A percentile compares a stretch with the other conserved stretches of the same genome.
Conservation (phyloP, 1,140 invertebrate species). For the Hylaeus volcanicus region DNA sequence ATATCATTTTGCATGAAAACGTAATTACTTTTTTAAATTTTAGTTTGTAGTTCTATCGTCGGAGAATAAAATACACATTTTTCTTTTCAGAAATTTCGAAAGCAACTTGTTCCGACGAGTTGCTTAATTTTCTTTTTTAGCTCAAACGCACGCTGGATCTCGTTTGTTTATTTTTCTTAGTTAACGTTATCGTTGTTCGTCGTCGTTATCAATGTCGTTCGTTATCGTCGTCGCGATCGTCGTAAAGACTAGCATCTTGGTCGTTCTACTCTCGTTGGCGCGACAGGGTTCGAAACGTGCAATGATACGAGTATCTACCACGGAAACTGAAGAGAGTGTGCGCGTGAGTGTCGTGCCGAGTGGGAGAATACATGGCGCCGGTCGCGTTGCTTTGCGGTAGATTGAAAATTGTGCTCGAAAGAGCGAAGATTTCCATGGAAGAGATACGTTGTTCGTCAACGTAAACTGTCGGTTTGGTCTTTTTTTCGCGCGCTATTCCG, state of each 20-base stretch:
- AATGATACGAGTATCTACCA: not conserved
- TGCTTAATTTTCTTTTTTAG: constrained; percentile 31
- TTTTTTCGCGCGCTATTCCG: not conserved
- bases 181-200: not conserved
- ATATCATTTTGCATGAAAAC: constrained; percentile 71
- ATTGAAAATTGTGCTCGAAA: not conserved
- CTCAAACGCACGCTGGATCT: not conserved
- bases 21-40: constrained; percentile 72
- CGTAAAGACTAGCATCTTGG: not conserved
- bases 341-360: constrained; percentile 41
- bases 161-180: not conserved
- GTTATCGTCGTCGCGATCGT: not conserved
- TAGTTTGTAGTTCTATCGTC: constrained; percentile 72
- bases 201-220: not conserved
- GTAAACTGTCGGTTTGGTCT: too few relatives aligned
- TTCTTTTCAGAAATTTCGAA: constrained; percentile 63
- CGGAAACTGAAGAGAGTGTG: constrained; percentile 30
- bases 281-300: not conserved
- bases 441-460: not conserved
- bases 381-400: constrained; percentile 1
- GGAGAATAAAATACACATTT: constrained; percentile 73
- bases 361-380: constrained; percentile 37
- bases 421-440: not conserved
- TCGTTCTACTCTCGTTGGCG: not conserved
- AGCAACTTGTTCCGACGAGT: constrained; percentile 2